Base-by-base conservation (phyloP, 2,888 invertebrate genomes). In the Stomorhina lunata region DNA sequence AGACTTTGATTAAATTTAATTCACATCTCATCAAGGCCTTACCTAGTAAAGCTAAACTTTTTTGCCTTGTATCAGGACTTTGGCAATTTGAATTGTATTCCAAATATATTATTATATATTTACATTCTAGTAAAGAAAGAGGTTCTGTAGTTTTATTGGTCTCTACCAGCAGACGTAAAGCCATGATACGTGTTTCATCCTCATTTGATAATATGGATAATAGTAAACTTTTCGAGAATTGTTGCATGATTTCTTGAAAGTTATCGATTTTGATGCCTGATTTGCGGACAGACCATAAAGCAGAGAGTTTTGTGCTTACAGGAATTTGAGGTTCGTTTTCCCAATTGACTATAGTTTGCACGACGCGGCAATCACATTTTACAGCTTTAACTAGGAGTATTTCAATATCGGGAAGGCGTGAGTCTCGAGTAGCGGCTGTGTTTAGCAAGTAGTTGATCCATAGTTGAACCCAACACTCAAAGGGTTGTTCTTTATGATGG, bases 71-170 rank as follows among this genome's bases (percentile, higher is more conserved):
- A 77, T 93, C 93, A 0, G 96, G 94, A 66, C 93, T 92, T 87
- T 95, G 95, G 69, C 93, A 93, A 84, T 94, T 94, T 61, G 95
- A 92, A 91, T 96, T 97, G 88, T 94, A 93, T 17, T 91, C 90
- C 37, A 96, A 87, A 90, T 94, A 96, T 37, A 90, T 90, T 9
- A 93, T 88, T 25, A 96, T 90, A 15, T 94, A 92, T 1, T 92
- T 88, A 37, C 97, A 92, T 87, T 97, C 97, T 48, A 91, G 91
- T 0, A 88, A 75, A 0, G 92, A 88, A 84, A 95, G 93, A 10
- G 91, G 85, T 87, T 96, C 95, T 1, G 96, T 96, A 1, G 93
- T 93, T 88, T 95, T 95, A 65, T 94, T 94, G 0, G 94, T 94
- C 86, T 96, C 96, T 65, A 95, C 94, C 34, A 97, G 89, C 20